Conservation (phyloP, 2,113 vertebrate species). For the Phylloscopus trochiloides region DNA sequence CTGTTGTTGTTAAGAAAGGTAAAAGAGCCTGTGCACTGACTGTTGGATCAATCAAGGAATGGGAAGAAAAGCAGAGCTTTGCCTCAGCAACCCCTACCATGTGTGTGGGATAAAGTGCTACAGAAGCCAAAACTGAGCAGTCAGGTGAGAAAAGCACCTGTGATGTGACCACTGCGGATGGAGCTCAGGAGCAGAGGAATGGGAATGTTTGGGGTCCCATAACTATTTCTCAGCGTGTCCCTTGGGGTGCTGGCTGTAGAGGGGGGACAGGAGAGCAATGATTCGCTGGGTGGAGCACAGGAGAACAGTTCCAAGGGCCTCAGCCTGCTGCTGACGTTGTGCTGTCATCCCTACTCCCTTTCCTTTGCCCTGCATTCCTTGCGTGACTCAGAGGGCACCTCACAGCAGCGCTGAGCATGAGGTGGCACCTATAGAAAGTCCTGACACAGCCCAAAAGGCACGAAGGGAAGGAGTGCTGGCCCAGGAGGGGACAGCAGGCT, state of each 20-base stretch:
- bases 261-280: not conserved
- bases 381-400: not conserved
- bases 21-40: not conserved
- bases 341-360: not conserved
- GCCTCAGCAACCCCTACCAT: accelerated
- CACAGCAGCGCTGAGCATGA: not conserved
- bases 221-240: not conserved
- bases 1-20: not conserved
- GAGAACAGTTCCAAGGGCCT: not conserved
- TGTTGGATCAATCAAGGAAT: not conserved
- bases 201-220: not conserved
- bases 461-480: not conserved
- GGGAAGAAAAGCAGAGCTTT: not conserved
- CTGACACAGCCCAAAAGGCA: not conserved
- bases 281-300: not conserved
- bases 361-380: not conserved
- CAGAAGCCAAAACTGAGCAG: not conserved
- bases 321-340: not conserved
- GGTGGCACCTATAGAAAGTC: not conserved
- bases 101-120: not conserved
- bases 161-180: not conserved
- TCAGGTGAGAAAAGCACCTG: not conserved
- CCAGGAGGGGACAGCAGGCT: accelerated
- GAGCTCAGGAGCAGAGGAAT: not conserved
- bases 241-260: not conserved